Conservation (phyloP, 2,888 invertebrate genomes). For the Sinohyriopsis cumingii region DNA sequence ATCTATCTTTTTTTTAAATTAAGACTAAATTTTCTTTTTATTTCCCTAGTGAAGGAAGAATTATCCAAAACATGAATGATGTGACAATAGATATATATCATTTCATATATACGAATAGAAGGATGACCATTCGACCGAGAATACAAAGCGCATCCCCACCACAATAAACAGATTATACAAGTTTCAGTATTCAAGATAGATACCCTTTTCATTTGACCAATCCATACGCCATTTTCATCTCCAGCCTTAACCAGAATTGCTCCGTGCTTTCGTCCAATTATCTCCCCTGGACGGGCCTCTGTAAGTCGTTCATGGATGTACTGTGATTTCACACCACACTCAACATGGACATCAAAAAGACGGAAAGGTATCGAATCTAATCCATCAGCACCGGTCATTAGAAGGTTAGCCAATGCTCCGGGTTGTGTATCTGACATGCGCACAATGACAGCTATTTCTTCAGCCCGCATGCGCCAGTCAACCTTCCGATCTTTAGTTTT, state of each 20-base stretch:
- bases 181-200: neutral
- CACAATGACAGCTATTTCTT: slow-evolving; percentile 3
- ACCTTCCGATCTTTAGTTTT: slow-evolving; percentile 1
- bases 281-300: slow-evolving; percentile 11
- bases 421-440: slow-evolving; percentile 12
- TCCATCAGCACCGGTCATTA: neutral
- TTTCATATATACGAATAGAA: too few species aligned
- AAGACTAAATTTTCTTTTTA: too few species aligned
- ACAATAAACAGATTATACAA: too few species aligned
- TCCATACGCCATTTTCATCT: slow-evolving; percentile 25
- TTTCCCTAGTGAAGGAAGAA: too few species aligned
- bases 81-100: too few species aligned
- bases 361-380: neutral
- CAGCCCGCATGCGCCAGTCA: slow-evolving; percentile 7
- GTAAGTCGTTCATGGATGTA: slow-evolving; percentile 2
- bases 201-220: slow-evolving; percentile 35
- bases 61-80: too few species aligned
- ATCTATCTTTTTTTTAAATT: too few species aligned
- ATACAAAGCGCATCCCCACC: too few species aligned
- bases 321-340: neutral
- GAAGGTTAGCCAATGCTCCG: neutral
- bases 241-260: slow-evolving; percentile 22
- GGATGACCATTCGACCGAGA: too few species aligned
- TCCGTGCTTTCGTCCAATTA: slow-evolving; percentile 17
- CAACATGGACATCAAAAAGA: slow-evolving; percentile 7